Evolutionary conservation across 2,888 invertebrate genomes (phyloP).

Genomic region (Cylloceria caligata): DNA sequence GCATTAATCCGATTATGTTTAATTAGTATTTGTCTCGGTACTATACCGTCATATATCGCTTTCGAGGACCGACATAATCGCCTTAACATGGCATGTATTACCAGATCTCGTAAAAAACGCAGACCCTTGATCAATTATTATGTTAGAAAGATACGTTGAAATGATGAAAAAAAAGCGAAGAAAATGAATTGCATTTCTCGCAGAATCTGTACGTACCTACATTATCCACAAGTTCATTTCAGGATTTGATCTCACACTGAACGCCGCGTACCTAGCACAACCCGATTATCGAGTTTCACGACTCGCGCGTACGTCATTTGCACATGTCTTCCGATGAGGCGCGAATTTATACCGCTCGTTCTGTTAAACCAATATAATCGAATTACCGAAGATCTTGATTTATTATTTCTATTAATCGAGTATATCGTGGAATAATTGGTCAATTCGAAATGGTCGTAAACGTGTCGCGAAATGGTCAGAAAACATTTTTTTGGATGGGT

Average conservation of each 20-base stretch:
- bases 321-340: constrained; percentile 54
- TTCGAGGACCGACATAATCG: not conserved
- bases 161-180: not conserved
- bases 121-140: not conserved
- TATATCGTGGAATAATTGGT: constrained; percentile 18
- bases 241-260: not conserved
- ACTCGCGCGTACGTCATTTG: constrained; percentile 48
- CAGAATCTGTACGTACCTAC: too few relatives aligned
- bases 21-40: not conserved
- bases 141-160: not conserved
- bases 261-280: constrained; percentile 30
- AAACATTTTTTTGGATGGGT: constrained; percentile 77
- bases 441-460: constrained; percentile 62
- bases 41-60: not conserved
- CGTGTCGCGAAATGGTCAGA: constrained; percentile 69
- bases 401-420: constrained; percentile 8
- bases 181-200: too few relatives aligned
- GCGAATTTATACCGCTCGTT: constrained; percentile 48
- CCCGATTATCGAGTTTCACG: constrained; percentile 28
- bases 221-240: too few relatives aligned
- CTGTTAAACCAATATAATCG: constrained; percentile 17
- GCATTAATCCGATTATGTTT: constrained; percentile 41
- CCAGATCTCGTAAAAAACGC: not conserved
- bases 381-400: not conserved
- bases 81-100: not conserved